Evolutionary conservation across 2,888 invertebrate genomes (phyloP), one percentile per base, ranked within the genome.

Genomic region (Schrankia costaestrigalis): DNA sequence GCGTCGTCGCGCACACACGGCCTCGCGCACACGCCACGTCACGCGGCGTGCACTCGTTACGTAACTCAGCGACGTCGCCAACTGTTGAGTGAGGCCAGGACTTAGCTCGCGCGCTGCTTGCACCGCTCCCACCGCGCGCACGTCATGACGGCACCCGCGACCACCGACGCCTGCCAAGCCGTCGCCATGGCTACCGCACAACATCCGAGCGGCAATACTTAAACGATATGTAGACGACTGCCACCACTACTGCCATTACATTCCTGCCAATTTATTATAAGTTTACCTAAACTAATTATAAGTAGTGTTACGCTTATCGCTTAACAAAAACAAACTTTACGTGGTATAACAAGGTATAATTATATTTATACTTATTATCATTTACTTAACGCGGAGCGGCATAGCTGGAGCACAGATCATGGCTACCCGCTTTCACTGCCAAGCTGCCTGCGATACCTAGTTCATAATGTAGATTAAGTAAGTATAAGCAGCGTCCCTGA

Each of bases 61-160:
- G 81, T 82, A 83, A 84, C 74, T 58, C 46, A 35, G 65, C 58
- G 63, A 65, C 50, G n/a, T 64, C 78, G 72, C 70, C 83, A 83
- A 78, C 83, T 84, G 85, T 85, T 84, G 84, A 82, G 80, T 72
- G 73, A 63, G 59, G 59, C 54, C 62, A 58, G 71, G 54, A 61
- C 54, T 45, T 69, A 53, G 26, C 22, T 55, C 70, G 63, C 70
- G 73, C 73, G 73, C 58, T 83, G 84, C 84, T 84, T 83, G 50
- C 77, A 79, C 79, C 69, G 78, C 82, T 71, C 77, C 77, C 71
- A 34, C 55, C 71, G 74, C 70, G 71, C 69, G 72, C 81, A 74
- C 60, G 71, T 49, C 76, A 81, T 78, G 79, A 55, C 55, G 60
- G 56, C 62, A 59, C 54, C 53, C 65, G 66, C 60, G 70, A 63